These are phyloP conservation scores for Cyprinodon variegatus DNA, from an alignment of 2,113 vertebrate genomes.

Conservation along the genomic window DNA sequence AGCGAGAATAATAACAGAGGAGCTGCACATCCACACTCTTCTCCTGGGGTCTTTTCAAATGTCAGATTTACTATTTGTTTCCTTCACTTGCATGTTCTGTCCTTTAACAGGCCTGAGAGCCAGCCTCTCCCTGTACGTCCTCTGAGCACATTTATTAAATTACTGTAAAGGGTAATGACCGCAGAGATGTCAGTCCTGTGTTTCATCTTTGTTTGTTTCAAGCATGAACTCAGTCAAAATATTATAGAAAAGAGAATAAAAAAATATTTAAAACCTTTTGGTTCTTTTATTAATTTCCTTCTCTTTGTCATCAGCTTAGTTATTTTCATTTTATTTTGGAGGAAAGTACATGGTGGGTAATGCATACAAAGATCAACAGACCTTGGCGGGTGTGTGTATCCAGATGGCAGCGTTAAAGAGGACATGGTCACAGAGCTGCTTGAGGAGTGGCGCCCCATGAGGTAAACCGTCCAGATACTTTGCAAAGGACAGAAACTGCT, in stretches of 20 bases:
- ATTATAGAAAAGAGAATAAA: neutral
- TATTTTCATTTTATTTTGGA: neutral
- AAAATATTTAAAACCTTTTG: neutral
- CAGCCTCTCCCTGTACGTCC: constrained; percentile 11
- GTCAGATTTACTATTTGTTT: constrained; percentile 55
- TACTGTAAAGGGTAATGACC: constrained; percentile 39
- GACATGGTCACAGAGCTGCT: constrained; percentile 98
- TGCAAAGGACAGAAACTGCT: constrained; percentile 98
- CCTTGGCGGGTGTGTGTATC: constrained; percentile 99
- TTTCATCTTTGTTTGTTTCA: constrained; percentile 12
- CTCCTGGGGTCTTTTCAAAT: constrained; percentile 61
- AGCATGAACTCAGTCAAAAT: constrained; percentile 3
- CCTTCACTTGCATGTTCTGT: constrained; percentile 14
- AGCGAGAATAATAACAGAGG: constrained; percentile 17
- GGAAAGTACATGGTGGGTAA: constrained; percentile 13
- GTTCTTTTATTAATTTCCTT: neutral
- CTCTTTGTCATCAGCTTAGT: neutral
- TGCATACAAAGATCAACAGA: constrained; percentile 60
- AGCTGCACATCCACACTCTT: constrained; percentile 30
- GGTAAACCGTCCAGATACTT: constrained; percentile 98
- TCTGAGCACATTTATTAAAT: constrained; percentile 34
- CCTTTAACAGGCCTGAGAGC: constrained; percentile 22
- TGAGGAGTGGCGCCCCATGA: constrained; percentile 95
- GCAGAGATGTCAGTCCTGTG: constrained; percentile 12
- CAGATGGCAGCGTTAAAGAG: constrained; percentile 99